Conservation (phyloP, 2,888 invertebrate genomes). For the Cephalotes varians region DNA sequence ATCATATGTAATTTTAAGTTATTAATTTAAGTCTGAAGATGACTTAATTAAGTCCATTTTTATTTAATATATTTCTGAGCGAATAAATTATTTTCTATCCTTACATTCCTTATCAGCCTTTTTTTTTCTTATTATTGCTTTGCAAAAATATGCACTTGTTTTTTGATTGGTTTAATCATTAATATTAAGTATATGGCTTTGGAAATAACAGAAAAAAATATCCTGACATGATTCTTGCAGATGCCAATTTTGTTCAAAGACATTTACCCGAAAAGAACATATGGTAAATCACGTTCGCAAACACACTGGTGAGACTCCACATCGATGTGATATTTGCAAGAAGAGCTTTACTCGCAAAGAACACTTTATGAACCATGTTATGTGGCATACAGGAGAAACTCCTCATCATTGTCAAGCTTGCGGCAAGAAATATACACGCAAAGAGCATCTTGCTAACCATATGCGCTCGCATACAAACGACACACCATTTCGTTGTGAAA, state of each 20-base stretch:
- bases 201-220: conserved; percentile 1
- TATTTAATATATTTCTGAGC: too few relatives aligned
- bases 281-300: conserved; percentile 93
- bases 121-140: too few relatives aligned
- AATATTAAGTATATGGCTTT: neutral
- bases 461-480: conserved; percentile 96
- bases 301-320: conserved; percentile 92
- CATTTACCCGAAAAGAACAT: conserved; percentile 92
- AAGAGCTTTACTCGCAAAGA: conserved; percentile 93
- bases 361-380: conserved; percentile 93
- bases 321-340: conserved; percentile 92
- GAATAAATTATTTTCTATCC: too few relatives aligned
- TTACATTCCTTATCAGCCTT: too few relatives aligned
- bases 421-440: conserved; percentile 95
- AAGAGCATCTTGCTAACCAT: conserved; percentile 95
- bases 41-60: too few relatives aligned
- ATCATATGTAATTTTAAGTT: too few relatives aligned
- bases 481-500: conserved; percentile 94
- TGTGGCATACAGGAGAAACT: conserved; percentile 95
- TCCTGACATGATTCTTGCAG: conserved; percentile 80
- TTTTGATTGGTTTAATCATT: too few relatives aligned
- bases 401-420: conserved; percentile 95
- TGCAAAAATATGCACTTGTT: too few relatives aligned
- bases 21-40: too few relatives aligned
- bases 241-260: conserved; percentile 92